Conservation (phyloP, 2,113 vertebrate species). For the Lepisosteus osseus region DNA sequence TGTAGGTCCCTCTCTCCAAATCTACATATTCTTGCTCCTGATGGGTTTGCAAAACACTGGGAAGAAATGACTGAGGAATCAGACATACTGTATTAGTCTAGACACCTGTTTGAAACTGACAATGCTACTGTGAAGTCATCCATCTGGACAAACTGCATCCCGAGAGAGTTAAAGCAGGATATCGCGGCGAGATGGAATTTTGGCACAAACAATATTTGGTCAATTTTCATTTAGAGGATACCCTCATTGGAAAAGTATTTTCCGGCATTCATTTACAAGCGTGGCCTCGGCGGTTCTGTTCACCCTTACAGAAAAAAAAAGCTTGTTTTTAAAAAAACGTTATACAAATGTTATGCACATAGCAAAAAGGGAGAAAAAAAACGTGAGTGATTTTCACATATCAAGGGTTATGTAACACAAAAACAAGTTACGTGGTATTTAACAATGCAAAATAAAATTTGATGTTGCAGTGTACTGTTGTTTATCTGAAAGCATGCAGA, state of each 20-base stretch:
- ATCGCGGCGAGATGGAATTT: neutral
- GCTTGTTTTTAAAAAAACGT: too few relatives aligned
- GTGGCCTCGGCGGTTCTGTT: constrained; percentile 1
- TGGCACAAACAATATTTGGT: neutral
- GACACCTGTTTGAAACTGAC: neutral
- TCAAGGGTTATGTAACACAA: too few relatives aligned
- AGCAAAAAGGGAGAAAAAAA: too few relatives aligned
- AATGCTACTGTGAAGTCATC: constrained; percentile 6
- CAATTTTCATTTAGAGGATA: constrained; percentile 3
- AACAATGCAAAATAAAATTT: too few relatives aligned
- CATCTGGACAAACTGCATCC: constrained; percentile 12
- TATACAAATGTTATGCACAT: too few relatives aligned
- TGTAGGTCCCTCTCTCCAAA: neutral
- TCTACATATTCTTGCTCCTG: neutral
- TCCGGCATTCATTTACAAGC: neutral
- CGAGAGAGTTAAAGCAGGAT: constrained; percentile 12
- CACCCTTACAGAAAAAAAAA: neutral
- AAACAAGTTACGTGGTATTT: too few relatives aligned
- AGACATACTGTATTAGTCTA: neutral
- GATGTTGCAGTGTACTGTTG: too few relatives aligned
- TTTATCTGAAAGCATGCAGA: too few relatives aligned
- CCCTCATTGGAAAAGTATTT: constrained; percentile 13
- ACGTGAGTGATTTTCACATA: too few relatives aligned
- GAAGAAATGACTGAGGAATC: constrained; percentile 2
- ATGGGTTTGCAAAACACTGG: too few relatives aligned